Evolutionary conservation across 2,888 invertebrate species (phyloP).

Genomic region (Drosophila paramelanica): DNA sequence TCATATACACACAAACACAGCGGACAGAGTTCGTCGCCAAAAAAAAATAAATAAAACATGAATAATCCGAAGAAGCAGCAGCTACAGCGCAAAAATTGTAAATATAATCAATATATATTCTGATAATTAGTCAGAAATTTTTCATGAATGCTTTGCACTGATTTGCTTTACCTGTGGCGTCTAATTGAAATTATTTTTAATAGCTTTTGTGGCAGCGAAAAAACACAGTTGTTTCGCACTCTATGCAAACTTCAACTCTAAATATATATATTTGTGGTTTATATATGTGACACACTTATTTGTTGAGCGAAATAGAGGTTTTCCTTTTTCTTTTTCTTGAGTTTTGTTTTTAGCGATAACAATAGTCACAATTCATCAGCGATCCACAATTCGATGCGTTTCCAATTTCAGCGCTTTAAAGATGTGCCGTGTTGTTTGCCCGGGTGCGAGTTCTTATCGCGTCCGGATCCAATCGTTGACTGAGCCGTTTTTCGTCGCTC

Average conservation of each 20-base stretch:
- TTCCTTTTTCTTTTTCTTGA: not conserved
- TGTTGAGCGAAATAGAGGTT: slow-evolving; percentile 15
- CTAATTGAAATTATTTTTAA: slow-evolving; percentile 28
- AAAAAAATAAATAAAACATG: slow-evolving; percentile 38
- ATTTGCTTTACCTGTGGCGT: slow-evolving; percentile 37
- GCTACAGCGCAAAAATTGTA: slow-evolving; percentile 3
- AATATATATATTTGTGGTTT: not conserved
- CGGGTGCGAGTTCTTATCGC: slow-evolving; percentile 66
- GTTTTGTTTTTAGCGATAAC: slow-evolving; percentile 47
- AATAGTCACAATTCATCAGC: slow-evolving; percentile 47
- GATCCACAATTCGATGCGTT: slow-evolving; percentile 29
- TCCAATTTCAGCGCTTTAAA: slow-evolving; percentile 36
- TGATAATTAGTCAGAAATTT: not conserved
- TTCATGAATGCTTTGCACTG: slow-evolving; percentile 8
- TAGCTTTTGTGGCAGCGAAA: slow-evolving; percentile 5
- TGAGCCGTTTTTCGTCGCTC: slow-evolving; percentile 39
- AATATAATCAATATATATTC: slow-evolving; percentile 1
- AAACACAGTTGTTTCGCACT: not conserved
- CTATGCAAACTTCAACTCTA: slow-evolving; percentile 8
- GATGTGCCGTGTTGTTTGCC: slow-evolving; percentile 17
- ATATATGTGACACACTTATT: slow-evolving; percentile 44
- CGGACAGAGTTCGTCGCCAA: not conserved
- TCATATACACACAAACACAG: slow-evolving; percentile 24
- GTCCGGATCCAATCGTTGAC: slow-evolving; percentile 66
- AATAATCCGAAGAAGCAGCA: slow-evolving; percentile 37